Percentiles rank a stretch among this genome's conserved stretches.
These are phyloP conservation scores for Erebia epiphron DNA, from an alignment of 2,888 invertebrate species.

Conservation along the genomic window DNA sequence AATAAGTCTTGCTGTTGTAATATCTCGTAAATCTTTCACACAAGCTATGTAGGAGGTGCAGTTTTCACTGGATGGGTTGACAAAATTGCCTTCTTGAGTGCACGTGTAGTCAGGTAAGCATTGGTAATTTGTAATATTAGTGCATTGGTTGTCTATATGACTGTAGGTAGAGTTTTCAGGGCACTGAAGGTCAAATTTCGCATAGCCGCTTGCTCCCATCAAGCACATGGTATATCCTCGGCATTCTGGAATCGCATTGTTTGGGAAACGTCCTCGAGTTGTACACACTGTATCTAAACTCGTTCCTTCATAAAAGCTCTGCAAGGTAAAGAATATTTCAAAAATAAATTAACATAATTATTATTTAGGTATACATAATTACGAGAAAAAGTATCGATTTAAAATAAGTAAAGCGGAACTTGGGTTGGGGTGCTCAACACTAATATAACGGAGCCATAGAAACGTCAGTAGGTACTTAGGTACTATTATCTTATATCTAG, in stretches of 20 bases:
- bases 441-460: no score
- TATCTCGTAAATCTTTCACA: slow-evolving; percentile 52
- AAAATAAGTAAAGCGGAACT: no score
- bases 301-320: slow-evolving; percentile 56
- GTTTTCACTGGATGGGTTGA: slow-evolving; percentile 44
- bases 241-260: slow-evolving; percentile 59
- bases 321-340: slow-evolving; percentile 45
- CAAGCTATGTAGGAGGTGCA: slow-evolving; percentile 63
- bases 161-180: slow-evolving; percentile 65
- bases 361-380: no score
- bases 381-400: no score
- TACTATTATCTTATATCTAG: no score
- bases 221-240: slow-evolving; percentile 71
- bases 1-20: slow-evolving; percentile 59
- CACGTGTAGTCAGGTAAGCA: slow-evolving; percentile 61
- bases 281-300: slow-evolving; percentile 55
- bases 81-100: slow-evolving; percentile 52
- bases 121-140: slow-evolving; percentile 62
- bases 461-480: no score
- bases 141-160: slow-evolving; percentile 64
- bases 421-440: no score
- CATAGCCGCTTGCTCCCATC: slow-evolving; percentile 51
- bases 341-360: background rate
- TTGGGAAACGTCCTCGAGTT: slow-evolving; percentile 63
- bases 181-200: slow-evolving; percentile 63